A percentile compares a stretch with the other conserved stretches of the same genome.
phyloP scores from a whole-genome alignment of 64 coral and sea anemone species.

The Montipora sp. region DNA sequence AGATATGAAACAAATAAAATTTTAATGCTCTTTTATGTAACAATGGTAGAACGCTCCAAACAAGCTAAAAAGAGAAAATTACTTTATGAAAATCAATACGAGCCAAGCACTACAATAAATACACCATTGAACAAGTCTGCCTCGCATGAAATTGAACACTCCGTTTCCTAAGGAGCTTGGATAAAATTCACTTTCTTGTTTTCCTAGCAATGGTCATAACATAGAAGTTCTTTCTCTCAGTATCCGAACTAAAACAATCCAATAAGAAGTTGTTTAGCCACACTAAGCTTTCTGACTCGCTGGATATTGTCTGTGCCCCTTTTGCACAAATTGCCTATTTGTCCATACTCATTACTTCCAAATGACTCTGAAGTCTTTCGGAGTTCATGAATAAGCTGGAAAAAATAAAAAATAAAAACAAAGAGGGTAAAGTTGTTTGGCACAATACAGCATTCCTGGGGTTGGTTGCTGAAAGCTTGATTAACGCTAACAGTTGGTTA shows the following conservation, averaged over 20 bases:
- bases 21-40: background rate
- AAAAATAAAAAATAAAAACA: background rate
- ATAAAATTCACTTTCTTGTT: background rate
- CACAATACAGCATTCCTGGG: no score
- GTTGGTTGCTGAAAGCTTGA: no score
- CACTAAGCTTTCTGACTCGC: slow-evolving; percentile 72
- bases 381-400: slow-evolving; percentile 82
- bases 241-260: slow-evolving; percentile 69
- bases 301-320: slow-evolving; percentile 89
- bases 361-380: slow-evolving; percentile 11
- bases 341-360: slow-evolving; percentile 43
- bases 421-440: no score
- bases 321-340: slow-evolving; percentile 78
- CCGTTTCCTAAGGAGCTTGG: no score
- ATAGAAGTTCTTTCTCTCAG: background rate
- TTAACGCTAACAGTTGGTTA: no score
- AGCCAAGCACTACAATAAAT: background rate
- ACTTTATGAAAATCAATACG: slow-evolving; percentile 12
- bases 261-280: slow-evolving; percentile 67
- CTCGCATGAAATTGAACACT: background rate
- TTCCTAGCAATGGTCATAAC: background rate
- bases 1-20: background rate
- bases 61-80: background rate
- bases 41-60: background rate
- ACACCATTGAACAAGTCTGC: background rate